Conservation (phyloP, 2,888 invertebrate species). For the Stenichneumon culpator region DNA sequence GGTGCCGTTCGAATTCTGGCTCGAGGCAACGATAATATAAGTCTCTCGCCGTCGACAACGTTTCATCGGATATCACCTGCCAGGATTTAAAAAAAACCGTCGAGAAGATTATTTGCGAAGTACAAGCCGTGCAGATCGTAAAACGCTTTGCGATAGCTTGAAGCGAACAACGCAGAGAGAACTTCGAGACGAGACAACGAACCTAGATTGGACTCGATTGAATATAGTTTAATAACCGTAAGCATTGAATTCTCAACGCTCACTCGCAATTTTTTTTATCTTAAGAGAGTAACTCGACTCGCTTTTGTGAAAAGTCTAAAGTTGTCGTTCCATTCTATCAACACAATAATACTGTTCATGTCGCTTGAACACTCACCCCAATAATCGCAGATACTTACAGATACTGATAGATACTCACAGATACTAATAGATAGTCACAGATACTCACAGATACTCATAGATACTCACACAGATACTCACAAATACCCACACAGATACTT, state of each 20-base stretch:
- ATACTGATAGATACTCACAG: too few species aligned
- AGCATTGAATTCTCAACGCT: slow-evolving; percentile 6
- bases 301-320: background rate
- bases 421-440: too few species aligned
- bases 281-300: background rate
- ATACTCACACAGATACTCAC: too few species aligned
- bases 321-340: too few species aligned
- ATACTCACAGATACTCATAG: too few species aligned
- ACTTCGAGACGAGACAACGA: slow-evolving; percentile 50
- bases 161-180: slow-evolving; percentile 9
- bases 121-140: background rate
- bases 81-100: background rate
- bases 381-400: too few species aligned
- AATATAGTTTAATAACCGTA: slow-evolving; percentile 44
- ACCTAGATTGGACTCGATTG: slow-evolving; percentile 61
- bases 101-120: background rate
- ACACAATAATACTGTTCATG: too few species aligned
- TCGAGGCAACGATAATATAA: slow-evolving; percentile 21
- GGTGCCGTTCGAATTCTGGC: slow-evolving; percentile 30
- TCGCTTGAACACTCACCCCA: too few species aligned
- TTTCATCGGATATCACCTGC: slow-evolving; percentile 4
- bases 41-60: background rate
- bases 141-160: slow-evolving; percentile 30
- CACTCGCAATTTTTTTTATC: background rate
- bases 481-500: too few species aligned